Evolutionary conservation across 92 coral and sea anemone species (phyloP).

Genomic region (Phenganax stokvisi): DNA sequence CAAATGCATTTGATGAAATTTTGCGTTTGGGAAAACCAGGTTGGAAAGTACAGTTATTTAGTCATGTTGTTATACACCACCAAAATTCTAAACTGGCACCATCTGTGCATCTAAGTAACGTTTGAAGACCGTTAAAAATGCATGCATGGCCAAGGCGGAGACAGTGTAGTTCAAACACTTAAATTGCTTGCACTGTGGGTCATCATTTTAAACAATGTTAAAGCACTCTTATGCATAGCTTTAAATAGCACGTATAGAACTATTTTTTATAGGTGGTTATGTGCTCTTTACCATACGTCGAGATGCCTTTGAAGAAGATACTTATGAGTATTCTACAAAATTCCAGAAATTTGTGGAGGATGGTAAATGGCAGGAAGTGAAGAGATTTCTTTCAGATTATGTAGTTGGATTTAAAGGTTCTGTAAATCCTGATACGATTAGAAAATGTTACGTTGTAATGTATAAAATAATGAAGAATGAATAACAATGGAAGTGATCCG

Average conservation of each 20-base stretch:
- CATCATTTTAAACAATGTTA: too few relatives aligned
- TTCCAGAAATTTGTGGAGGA: conserved; percentile 27
- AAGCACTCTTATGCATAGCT: too few relatives aligned
- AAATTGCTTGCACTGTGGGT: too few relatives aligned
- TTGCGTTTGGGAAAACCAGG: conserved; percentile 24
- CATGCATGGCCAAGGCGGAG: too few relatives aligned
- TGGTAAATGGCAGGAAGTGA: conserved; percentile 32
- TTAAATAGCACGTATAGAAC: too few relatives aligned
- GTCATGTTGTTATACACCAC: too few relatives aligned
- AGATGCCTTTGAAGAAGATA: background rate
- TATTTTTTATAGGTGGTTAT: background rate
- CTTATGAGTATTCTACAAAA: conserved; percentile 14
- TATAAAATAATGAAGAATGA: conserved; percentile 33
- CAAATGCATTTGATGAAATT: conserved; percentile 31
- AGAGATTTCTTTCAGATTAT: conserved; percentile 24
- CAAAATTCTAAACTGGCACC: too few relatives aligned
- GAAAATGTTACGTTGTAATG: conserved; percentile 5
- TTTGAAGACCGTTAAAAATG: too few relatives aligned
- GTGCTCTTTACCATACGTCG: background rate
- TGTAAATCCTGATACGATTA: background rate
- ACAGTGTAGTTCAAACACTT: too few relatives aligned
- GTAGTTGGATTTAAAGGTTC: conserved; percentile 1
- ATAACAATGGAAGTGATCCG: background rate
- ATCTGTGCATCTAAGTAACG: too few relatives aligned
- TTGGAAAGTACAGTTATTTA: background rate